These are phyloP conservation scores for Oligia latruncula DNA, from an alignment of 2,888 invertebrate genomes.

Conservation along the genomic window DNA sequence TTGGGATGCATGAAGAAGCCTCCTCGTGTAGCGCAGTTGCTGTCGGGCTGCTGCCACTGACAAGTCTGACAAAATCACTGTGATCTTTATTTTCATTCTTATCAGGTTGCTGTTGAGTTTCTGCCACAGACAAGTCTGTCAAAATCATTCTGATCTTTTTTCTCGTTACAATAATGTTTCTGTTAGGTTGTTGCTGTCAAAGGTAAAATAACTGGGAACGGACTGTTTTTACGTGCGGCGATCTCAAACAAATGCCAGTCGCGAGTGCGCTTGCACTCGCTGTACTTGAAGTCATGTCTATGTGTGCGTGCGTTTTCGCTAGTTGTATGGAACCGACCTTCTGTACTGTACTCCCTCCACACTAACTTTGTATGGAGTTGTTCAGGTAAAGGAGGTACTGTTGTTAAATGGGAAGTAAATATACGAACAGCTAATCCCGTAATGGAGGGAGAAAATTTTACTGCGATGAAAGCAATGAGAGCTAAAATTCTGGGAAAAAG, in stretches of 20 bases:
- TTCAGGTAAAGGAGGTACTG: slow-evolving; percentile 32
- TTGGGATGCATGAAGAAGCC: too few species aligned
- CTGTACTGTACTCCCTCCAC: neutral
- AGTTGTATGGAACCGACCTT: neutral
- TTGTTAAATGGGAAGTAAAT: slow-evolving; percentile 27
- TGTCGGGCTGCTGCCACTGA: too few species aligned
- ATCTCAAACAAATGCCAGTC: neutral
- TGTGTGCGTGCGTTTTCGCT: neutral
- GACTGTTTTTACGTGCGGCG: too few species aligned
- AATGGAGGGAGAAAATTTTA: slow-evolving; percentile 26
- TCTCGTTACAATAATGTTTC: too few species aligned
- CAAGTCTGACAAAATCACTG: too few species aligned
- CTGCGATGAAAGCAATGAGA: slow-evolving; percentile 9
- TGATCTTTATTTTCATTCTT: neutral
- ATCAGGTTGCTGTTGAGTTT: too few species aligned
- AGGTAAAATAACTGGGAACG: too few species aligned
- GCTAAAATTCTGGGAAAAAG: neutral
- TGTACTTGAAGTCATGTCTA: neutral
- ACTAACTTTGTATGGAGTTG: slow-evolving; percentile 45
- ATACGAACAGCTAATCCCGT: slow-evolving; percentile 36
- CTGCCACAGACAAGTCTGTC: too few species aligned
- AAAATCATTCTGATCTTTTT: too few species aligned
- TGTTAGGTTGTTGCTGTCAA: too few species aligned
- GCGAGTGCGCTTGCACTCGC: neutral
- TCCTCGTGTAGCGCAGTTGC: too few species aligned